phyloP scores from a whole-genome alignment of 2,797 vertebrate species.

The Lates japonicus region DNA sequence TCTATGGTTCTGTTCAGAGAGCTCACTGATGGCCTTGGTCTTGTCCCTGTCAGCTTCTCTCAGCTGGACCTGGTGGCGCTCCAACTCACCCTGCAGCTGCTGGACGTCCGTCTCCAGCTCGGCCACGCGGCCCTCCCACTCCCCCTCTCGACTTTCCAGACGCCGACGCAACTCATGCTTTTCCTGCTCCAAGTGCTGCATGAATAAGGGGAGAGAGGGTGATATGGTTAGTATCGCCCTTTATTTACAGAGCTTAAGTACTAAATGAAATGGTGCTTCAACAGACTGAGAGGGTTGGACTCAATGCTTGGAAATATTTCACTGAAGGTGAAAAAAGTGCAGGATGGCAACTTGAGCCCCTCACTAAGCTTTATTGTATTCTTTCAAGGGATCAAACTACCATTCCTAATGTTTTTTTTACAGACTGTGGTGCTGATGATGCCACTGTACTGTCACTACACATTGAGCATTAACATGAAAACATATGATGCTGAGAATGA shows the following conservation, averaged over 20 bases:
- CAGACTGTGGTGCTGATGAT: neutral
- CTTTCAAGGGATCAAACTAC: neutral
- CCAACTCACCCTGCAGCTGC: slow-evolving; percentile 95
- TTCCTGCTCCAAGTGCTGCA: slow-evolving; percentile 97
- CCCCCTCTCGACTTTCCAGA: slow-evolving; percentile 95
- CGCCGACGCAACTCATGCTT: slow-evolving; percentile 94
- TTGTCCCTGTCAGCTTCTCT: slow-evolving; percentile 94
- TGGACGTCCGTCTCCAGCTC: slow-evolving; percentile 97
- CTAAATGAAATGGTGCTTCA: neutral
- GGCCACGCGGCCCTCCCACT: slow-evolving; percentile 97
- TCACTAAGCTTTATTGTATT: neutral
- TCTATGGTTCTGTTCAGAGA: slow-evolving; percentile 98
- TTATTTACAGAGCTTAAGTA: neutral
- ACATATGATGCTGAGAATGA: neutral
- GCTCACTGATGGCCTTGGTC: slow-evolving; percentile 91
- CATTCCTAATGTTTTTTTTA: neutral
- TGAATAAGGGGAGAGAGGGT: slow-evolving; percentile 3
- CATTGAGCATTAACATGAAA: neutral
- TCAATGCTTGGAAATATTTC: neutral
- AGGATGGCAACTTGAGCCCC: neutral
- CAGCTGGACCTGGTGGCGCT: slow-evolving; percentile 94
- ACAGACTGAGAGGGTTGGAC: neutral
- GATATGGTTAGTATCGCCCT: neutral
- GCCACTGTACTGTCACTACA: neutral
- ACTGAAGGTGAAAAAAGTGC: neutral